A percentile compares a stretch with the other conserved stretches of the same genome.
Evolutionary conservation across 2,797 vertebrate genomes (phyloP).

Genomic region (Pipistrellus pipistrellus): DNA sequence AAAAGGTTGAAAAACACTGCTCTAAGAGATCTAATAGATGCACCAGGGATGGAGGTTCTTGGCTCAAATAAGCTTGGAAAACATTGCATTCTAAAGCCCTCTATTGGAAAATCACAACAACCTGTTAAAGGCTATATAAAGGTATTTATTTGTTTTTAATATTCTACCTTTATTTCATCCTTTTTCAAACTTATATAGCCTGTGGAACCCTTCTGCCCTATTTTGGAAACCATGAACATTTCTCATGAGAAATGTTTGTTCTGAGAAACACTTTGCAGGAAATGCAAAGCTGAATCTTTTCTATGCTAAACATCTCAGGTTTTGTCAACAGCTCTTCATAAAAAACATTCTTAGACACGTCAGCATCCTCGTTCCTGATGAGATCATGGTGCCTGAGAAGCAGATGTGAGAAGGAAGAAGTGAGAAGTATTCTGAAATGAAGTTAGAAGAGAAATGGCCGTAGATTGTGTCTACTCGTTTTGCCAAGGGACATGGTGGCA

Average conservation of each 20-base stretch:
- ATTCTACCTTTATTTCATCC: not conserved
- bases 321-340: not conserved
- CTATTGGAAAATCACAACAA: not conserved
- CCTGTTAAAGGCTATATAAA: not conserved
- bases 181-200: not conserved
- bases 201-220: not conserved
- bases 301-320: not conserved
- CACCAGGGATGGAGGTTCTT: not conserved
- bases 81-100: not conserved
- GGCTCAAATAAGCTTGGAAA: not conserved
- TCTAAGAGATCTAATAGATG: not conserved
- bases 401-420: not conserved
- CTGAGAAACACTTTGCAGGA: not conserved
- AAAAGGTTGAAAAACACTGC: too few relatives aligned
- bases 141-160: not conserved
- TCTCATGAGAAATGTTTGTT: not conserved
- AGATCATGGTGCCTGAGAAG: not conserved
- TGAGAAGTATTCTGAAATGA: not conserved
- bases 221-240: not conserved
- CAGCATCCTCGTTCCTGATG: not conserved
- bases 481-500: not conserved
- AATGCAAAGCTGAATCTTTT: not conserved
- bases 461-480: not conserved
- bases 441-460: not conserved
- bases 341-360: not conserved